Evolutionary conservation across 2,113 vertebrate species (phyloP), one percentile per base, ranked within the genome.

Genomic region (Malurus alboscapulatus): DNA sequence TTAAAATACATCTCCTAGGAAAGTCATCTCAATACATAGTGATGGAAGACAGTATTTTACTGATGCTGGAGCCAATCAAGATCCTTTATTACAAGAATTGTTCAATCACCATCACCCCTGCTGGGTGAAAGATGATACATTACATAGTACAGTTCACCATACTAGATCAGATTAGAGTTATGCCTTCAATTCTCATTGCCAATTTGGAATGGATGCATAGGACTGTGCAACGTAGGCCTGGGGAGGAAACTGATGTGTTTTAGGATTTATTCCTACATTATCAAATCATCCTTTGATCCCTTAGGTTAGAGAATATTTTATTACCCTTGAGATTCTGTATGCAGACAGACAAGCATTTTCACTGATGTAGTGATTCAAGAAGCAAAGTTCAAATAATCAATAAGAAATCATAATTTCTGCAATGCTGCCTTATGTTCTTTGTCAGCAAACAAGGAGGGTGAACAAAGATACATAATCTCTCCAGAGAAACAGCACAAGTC

Each of bases 351-450:
- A 57, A 76, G 78, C 18, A 14, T 85, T 91, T 84, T 79, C 75
- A 84, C 45, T 85, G 62, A 73, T 65, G 50, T 78, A 79, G 38
- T 87, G 74, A 57, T 87, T 95, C 54, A 94, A 66, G 54, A 85
- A 61, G 44, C 59, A 84, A 67, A 80, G 92, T 95, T 95, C 71
- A 91, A 93, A 69, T 76, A 58, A 87, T 94, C 78, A 68, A 7
- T 91, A 79, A 85, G 42, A 75, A 57, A 40, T 15, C 11, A 12
- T 94, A 54, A 87, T 93, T 91, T 91, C 57, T 91, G 38, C 77
- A 63, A 4, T 47, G 45, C 36, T 95, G 45, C 62, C 27, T 79
- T 72, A 15, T 89, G 57, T 67, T 71, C 74, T 92, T 38, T 82
- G 62, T 91, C 84, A 94, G 90, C 84, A 79, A 75, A 84, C 40